A percentile compares a stretch with the other conserved stretches of the same genome.
Evolutionary conservation across 2,113 vertebrate species (phyloP).

Genomic region (Piprites chloris): DNA sequence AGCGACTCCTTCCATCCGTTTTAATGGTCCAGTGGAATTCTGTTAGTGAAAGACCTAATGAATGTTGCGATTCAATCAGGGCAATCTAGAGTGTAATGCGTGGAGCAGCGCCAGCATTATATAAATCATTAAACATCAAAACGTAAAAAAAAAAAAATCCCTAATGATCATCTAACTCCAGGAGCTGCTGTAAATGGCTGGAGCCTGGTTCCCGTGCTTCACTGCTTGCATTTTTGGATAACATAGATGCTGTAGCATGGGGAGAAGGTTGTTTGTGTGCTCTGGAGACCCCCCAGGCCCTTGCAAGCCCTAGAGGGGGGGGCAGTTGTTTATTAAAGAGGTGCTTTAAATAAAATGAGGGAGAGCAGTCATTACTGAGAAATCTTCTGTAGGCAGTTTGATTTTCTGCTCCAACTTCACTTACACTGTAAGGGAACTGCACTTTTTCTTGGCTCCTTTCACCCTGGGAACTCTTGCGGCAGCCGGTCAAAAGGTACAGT

Average conservation of each 20-base stretch:
- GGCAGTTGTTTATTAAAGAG: not conserved
- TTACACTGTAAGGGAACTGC: not conserved
- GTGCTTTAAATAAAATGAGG: not conserved
- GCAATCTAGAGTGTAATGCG: not conserved
- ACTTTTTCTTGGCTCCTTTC: not conserved
- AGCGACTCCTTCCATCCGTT: not conserved
- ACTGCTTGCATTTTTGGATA: not conserved
- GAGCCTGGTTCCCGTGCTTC: not conserved
- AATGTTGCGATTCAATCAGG: not conserved
- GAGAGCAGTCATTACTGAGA: not conserved
- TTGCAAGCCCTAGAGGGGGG: not conserved
- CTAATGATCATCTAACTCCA: not conserved
- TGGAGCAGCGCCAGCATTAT: not conserved
- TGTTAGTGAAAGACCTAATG: constrained; percentile 30
- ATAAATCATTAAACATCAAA: constrained; percentile 37
- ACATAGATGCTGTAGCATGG: not conserved
- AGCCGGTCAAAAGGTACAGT: not conserved
- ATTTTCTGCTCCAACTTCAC: not conserved
- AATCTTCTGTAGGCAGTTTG: not conserved
- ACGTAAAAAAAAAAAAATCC: not conserved
- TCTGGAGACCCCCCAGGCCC: not conserved
- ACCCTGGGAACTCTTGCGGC: not conserved
- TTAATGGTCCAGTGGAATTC: constrained; percentile 25
- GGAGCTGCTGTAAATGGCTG: not conserved
- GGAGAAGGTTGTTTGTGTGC: not conserved